phyloP scores from a whole-genome alignment of 2,888 invertebrate genomes.

The Idaea biselata region DNA sequence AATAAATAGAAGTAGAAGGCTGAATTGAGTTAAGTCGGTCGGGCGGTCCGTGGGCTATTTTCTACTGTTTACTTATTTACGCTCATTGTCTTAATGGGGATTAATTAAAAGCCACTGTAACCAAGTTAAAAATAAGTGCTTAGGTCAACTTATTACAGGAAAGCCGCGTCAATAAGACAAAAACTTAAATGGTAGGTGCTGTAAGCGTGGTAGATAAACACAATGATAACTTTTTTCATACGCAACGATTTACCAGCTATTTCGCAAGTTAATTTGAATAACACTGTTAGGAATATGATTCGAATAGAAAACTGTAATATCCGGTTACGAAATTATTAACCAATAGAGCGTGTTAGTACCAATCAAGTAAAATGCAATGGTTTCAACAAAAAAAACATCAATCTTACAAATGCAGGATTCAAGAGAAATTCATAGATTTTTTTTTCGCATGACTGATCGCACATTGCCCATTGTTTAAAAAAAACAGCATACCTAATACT shows the following conservation, averaged over 20 bases:
- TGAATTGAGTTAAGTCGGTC: not conserved
- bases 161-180: not conserved
- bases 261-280: conserved; percentile 21
- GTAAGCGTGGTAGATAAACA: not conserved
- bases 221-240: not conserved
- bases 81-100: not conserved
- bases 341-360: conserved; percentile 57
- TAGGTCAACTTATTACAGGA: not conserved
- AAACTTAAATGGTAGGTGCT: not conserved
- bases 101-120: conserved; percentile 3
- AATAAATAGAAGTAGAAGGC: not conserved
- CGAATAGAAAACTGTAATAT: conserved; percentile 48
- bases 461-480: no score
- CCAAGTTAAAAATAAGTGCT: not conserved
- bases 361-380: conserved; percentile 24
- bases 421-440: not conserved
- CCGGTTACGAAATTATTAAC: conserved; percentile 56
- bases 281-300: conserved; percentile 3
- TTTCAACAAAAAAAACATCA: conserved; percentile 22
- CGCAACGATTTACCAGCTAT: conserved; percentile 6
- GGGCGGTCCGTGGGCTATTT: not conserved
- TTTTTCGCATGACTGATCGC: not conserved
- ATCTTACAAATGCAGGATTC: conserved; percentile 3
- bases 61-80: not conserved
- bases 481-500: no score